Conservation (phyloP, 92 coral and sea anemone genomes). For the Blastomussa wellsi region DNA sequence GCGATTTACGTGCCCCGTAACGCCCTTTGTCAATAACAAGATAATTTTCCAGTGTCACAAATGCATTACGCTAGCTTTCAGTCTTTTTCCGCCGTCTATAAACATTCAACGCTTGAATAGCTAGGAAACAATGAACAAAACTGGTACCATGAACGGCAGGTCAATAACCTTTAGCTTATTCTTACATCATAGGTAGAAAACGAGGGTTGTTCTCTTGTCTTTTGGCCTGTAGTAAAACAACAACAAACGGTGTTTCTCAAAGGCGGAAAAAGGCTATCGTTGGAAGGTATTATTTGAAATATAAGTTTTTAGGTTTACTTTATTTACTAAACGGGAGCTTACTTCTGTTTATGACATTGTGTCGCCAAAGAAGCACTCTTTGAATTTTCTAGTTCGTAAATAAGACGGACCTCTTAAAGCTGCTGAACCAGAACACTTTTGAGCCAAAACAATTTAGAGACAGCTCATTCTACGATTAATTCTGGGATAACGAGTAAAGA, state of each 20-base stretch:
- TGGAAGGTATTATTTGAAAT: slow-evolving; percentile 21
- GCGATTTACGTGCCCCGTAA: neutral
- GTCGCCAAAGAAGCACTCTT: neutral
- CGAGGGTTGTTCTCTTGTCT: slow-evolving; percentile 21
- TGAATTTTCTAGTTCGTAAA: neutral
- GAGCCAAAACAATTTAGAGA: slow-evolving; percentile 34
- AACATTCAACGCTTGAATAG: slow-evolving; percentile 20
- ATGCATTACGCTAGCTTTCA: neutral
- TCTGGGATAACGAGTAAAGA: neutral
- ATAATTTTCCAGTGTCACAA: neutral
- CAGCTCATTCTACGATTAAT: neutral
- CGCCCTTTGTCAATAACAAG: slow-evolving; percentile 4
- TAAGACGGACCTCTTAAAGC: slow-evolving; percentile 15
- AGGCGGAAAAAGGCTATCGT: slow-evolving; percentile 11
- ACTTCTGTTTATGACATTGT: neutral
- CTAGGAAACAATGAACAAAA: slow-evolving; percentile 22
- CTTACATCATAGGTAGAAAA: slow-evolving; percentile 44
- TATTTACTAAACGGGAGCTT: neutral
- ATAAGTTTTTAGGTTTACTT: neutral
- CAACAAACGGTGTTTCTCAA: slow-evolving; percentile 6
- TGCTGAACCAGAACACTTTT: slow-evolving; percentile 36
- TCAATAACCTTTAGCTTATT: slow-evolving; percentile 26
- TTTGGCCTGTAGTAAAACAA: slow-evolving; percentile 19
- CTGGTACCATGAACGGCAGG: slow-evolving; percentile 48
- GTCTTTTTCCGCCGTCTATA: neutral